Evolutionary conservation across 1,140 invertebrate genomes (phyloP).

Genomic region (Colletes gigas): DNA sequence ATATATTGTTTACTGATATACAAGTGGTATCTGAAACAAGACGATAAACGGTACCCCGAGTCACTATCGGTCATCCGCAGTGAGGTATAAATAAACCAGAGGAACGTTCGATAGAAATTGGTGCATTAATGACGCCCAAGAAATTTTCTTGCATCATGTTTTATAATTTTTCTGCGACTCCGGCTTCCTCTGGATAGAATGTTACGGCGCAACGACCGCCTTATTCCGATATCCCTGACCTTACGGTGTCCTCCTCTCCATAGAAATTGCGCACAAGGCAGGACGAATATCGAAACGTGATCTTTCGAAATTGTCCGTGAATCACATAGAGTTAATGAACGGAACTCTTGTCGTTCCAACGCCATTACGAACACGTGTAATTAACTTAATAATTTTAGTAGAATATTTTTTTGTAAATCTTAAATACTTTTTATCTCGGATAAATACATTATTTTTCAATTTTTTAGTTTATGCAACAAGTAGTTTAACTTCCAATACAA

Average conservation of each 20-base stretch:
- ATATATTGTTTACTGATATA: no score
- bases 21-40: background rate
- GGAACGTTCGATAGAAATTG: background rate
- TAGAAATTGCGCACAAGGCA: slow-evolving; percentile 69
- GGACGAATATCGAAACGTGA: slow-evolving; percentile 73
- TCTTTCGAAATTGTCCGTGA: slow-evolving; percentile 77
- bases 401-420: background rate
- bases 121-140: slow-evolving; percentile 7
- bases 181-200: slow-evolving; percentile 18
- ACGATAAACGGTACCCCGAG: background rate
- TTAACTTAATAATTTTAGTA: background rate
- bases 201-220: slow-evolving; percentile 52
- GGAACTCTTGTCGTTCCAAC: slow-evolving; percentile 53
- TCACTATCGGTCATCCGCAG: background rate
- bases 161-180: slow-evolving; percentile 30
- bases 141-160: slow-evolving; percentile 27
- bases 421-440: no score
- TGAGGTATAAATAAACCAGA: slow-evolving; percentile 21
- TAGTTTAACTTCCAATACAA: no score
- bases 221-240: slow-evolving; percentile 76
- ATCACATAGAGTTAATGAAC: slow-evolving; percentile 68
- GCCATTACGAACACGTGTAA: background rate
- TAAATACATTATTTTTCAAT: no score
- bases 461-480: no score
- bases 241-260: slow-evolving; percentile 67